Conservation (phyloP, 1,140 invertebrate genomes). For the Coenobita brevimanus region DNA sequence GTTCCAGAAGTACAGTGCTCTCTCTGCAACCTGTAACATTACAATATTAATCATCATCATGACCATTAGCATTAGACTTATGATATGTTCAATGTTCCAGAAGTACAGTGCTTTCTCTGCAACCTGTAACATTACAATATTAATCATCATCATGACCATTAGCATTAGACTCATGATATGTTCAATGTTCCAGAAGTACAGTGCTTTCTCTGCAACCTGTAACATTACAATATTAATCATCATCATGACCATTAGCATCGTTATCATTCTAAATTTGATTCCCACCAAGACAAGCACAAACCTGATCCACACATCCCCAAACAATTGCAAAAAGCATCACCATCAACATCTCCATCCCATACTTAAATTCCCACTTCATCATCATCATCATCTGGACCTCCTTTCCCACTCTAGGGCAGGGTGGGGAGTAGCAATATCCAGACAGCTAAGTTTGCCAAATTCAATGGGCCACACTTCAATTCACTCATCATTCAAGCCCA, state of each 20-base stretch:
- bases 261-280: slow-evolving; percentile 97
- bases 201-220: slow-evolving; percentile 95
- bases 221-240: slow-evolving; percentile 59
- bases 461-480: too few relatives aligned
- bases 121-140: slow-evolving; percentile 80
- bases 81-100: slow-evolving; percentile 98
- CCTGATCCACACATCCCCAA: too few relatives aligned
- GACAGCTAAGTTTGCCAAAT: too few relatives aligned
- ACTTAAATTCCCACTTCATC: too few relatives aligned
- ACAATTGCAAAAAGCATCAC: too few relatives aligned
- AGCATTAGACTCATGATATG: slow-evolving; percentile 96
- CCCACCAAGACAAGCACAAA: too few relatives aligned
- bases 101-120: slow-evolving; percentile 95
- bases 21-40: slow-evolving; percentile 88
- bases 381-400: too few relatives aligned
- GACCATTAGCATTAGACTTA: slow-evolving; percentile 95
- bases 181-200: slow-evolving; percentile 98
- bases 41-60: slow-evolving; percentile 62
- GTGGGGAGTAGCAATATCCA: too few relatives aligned
- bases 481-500: too few relatives aligned
- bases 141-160: background rate
- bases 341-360: too few relatives aligned
- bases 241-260: too few relatives aligned
- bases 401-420: too few relatives aligned
- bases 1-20: slow-evolving; percentile 96